Percentiles rank a stretch among this genome's conserved stretches.
These are phyloP conservation scores for Onychomys leucogaster DNA, from an alignment of 2,797 vertebrate species.

Conservation along the genomic window DNA sequence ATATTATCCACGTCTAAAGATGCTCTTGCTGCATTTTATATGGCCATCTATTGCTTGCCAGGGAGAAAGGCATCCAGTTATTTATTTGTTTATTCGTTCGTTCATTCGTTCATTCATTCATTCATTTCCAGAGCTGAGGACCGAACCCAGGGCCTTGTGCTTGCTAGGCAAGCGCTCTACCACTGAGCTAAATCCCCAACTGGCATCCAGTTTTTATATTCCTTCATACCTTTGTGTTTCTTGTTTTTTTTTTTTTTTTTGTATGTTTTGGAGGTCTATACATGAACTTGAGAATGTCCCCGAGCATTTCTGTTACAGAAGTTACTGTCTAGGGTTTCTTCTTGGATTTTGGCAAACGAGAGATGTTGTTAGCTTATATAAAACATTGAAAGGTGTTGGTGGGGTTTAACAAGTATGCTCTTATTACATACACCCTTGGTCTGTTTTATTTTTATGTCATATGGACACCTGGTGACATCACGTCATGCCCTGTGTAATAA, in stretches of 20 bases:
- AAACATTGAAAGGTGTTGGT: neutral
- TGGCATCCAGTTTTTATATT: neutral
- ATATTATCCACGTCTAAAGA: neutral
- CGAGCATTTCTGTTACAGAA: neutral
- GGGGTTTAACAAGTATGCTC: neutral
- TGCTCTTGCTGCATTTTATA: neutral
- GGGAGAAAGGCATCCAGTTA: neutral
- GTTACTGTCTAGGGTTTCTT: slow-evolving; percentile 60
- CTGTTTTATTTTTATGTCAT: slow-evolving; percentile 7
- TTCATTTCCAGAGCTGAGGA: too few species aligned
- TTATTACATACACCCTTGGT: neutral
- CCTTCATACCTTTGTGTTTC: neutral
- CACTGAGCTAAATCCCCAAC: too few species aligned
- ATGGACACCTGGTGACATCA: slow-evolving; percentile 5
- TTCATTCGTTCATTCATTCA: too few species aligned
- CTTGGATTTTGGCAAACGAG: slow-evolving; percentile 14
- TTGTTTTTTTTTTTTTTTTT: neutral
- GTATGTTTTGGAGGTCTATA: neutral
- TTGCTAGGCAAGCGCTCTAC: too few species aligned
- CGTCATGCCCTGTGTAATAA: neutral
- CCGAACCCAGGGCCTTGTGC: too few species aligned
- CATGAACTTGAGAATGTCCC: neutral
- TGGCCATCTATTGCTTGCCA: neutral
- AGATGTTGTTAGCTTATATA: slow-evolving; percentile 26
- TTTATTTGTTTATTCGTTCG: too few species aligned